Evolutionary conservation across 2,888 invertebrate species (phyloP).

Genomic region (Orchesella flavescens): DNA sequence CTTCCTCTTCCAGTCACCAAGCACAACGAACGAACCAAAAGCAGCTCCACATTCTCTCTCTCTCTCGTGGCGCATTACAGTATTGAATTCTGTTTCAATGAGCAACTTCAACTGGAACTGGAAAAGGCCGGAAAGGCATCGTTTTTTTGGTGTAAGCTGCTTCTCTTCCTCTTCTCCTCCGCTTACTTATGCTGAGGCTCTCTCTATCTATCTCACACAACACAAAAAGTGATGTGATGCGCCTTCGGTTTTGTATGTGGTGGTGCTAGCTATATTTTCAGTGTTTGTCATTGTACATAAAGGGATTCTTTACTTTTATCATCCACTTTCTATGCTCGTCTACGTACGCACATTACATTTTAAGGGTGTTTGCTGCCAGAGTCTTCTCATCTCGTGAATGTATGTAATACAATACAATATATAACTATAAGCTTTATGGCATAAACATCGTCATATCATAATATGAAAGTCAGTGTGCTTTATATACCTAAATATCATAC

Average conservation of each 20-base stretch:
- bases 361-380: constrained; percentile 37
- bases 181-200: background rate
- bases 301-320: constrained; percentile 52
- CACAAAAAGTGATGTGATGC: background rate
- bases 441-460: background rate
- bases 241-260: background rate
- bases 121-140: constrained; percentile 52
- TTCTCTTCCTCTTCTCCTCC: background rate
- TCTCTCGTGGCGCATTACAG: constrained; percentile 16
- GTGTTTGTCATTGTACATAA: constrained; percentile 47
- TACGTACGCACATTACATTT: constrained; percentile 28
- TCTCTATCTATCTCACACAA: background rate
- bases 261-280: background rate
- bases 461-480: constrained; percentile 12
- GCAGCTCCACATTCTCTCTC: background rate
- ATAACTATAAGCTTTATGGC: background rate
- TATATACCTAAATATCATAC: constrained; percentile 1
- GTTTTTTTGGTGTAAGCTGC: background rate
- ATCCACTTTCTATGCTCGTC: constrained; percentile 37
- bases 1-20: constrained; percentile 47
- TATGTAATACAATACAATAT: background rate
- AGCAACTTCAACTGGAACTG: constrained; percentile 31
- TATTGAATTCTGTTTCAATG: constrained; percentile 45
- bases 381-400: background rate
- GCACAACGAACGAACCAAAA: background rate